Percentiles rank a stretch among this genome's conserved stretches.
These are phyloP conservation scores for Marcusenius ussheri DNA, from an alignment of 2,113 vertebrate species.

Conservation along the genomic window DNA sequence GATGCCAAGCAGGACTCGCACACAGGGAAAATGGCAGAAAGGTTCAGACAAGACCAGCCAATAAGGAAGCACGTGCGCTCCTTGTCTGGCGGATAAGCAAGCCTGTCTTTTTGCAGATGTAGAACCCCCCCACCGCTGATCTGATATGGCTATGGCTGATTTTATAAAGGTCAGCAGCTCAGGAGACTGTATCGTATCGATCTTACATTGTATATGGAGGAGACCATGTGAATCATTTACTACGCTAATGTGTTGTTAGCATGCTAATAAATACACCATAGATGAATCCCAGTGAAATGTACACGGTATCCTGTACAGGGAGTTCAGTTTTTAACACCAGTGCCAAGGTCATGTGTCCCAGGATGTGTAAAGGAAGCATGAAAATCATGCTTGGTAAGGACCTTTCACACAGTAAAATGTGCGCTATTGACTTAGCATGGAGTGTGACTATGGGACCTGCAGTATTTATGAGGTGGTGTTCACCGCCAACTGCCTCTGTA, in stretches of 20 bases:
- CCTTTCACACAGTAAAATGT: not conserved
- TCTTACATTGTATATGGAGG: not conserved
- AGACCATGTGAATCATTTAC: not conserved
- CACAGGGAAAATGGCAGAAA: not conserved
- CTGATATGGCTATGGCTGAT: not conserved
- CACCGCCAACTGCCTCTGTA: not conserved
- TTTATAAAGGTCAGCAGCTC: not conserved
- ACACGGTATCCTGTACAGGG: not conserved
- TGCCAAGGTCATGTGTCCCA: not conserved
- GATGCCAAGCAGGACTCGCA: not conserved
- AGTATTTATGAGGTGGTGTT: not conserved
- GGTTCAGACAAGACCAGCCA: not conserved
- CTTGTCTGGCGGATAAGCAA: not conserved
- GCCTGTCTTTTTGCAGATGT: not conserved
- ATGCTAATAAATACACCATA: not conserved
- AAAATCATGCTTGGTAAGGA: not conserved
- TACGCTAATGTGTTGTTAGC: not conserved
- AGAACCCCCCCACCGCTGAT: not conserved
- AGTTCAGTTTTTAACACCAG: not conserved
- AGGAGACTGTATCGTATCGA: not conserved
- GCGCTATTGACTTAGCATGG: not conserved
- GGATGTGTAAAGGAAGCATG: not conserved
- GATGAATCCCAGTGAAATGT: not conserved
- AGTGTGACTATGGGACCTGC: not conserved
- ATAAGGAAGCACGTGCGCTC: not conserved